These are phyloP conservation scores for Hartigia nigra DNA, from an alignment of 2,888 invertebrate species.

Conservation along the genomic window DNA sequence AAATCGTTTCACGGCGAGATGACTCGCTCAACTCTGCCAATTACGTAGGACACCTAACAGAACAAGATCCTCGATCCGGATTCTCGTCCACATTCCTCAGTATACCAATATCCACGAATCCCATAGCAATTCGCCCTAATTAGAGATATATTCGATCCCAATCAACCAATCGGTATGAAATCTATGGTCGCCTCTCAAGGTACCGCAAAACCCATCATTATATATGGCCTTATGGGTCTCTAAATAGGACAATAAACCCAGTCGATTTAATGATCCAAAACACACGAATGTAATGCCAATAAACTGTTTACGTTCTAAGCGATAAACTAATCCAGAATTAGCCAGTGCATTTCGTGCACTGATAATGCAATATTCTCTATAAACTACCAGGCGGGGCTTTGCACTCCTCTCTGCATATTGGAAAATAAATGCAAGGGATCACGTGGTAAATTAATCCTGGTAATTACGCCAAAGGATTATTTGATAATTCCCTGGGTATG, in stretches of 20 bases:
- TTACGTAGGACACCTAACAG: background rate
- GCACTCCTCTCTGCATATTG: background rate
- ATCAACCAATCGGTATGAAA: background rate
- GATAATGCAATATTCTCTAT: background rate
- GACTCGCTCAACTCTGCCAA: background rate
- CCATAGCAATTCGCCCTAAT: background rate
- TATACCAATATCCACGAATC: background rate
- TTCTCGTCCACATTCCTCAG: background rate
- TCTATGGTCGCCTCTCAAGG: background rate
- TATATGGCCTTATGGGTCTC: background rate
- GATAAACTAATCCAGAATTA: background rate
- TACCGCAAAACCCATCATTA: background rate
- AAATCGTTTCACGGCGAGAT: background rate
- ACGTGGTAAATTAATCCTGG: background rate
- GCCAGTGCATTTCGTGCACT: background rate
- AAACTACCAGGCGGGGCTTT: background rate
- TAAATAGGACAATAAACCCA: background rate
- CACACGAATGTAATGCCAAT: background rate
- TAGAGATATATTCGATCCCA: constrained; percentile 21
- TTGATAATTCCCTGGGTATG: background rate
- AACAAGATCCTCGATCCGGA: background rate
- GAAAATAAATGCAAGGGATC: background rate
- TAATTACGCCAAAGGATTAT: background rate
- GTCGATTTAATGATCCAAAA: background rate
- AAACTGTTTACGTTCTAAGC: background rate